Conservation (phyloP, 2,113 vertebrate species). For the Stercorarius parasiticus region DNA sequence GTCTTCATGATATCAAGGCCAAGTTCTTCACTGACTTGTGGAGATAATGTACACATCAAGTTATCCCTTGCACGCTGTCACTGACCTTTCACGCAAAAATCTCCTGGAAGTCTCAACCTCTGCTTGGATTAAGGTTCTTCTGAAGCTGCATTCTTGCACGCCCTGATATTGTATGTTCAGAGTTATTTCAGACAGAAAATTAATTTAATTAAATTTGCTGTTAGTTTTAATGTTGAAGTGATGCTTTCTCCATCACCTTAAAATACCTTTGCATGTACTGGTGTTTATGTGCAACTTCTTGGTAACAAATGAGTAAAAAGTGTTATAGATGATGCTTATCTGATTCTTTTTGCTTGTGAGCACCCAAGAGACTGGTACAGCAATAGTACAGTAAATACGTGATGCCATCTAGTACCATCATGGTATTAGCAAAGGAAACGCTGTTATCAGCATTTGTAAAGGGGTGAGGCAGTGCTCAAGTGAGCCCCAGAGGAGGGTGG, state of each 20-base stretch:
- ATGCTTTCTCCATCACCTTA: background rate
- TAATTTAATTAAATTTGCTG: background rate
- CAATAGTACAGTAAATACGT: background rate
- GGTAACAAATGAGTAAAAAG: background rate
- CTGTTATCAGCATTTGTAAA: background rate
- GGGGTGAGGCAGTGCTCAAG: background rate
- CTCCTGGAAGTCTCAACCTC: background rate
- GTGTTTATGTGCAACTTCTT: background rate
- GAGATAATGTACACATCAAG: background rate
- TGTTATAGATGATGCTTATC: background rate
- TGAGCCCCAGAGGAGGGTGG: background rate
- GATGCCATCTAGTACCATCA: background rate
- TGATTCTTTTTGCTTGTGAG: background rate
- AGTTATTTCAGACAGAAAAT: background rate
- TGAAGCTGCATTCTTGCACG: background rate
- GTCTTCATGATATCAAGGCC: background rate
- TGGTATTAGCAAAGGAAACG: background rate
- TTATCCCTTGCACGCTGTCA: background rate
- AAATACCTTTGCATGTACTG: background rate
- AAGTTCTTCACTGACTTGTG: background rate
- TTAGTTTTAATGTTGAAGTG: background rate
- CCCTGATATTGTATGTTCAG: background rate
- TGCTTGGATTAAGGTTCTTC: conserved; percentile 5
- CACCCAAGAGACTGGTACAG: background rate
- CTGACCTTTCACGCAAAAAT: background rate